Conservation (phyloP, 2,888 invertebrate genomes). For the Microplitis deprimator region DNA sequence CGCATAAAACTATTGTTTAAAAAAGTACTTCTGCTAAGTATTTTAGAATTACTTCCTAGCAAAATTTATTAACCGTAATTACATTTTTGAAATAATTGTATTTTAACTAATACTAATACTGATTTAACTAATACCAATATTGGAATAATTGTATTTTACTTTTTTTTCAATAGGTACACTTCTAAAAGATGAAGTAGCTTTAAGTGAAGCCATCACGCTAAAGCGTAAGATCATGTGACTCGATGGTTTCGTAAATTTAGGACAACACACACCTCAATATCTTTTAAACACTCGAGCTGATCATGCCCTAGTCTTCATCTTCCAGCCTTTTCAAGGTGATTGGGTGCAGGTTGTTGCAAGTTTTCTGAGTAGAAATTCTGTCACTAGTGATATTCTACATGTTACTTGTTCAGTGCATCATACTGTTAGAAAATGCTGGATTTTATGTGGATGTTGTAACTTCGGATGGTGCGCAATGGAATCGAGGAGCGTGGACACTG, state of each 20-base stretch:
- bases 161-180: slow-evolving; percentile 43
- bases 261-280: slow-evolving; percentile 49
- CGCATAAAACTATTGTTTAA: no score
- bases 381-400: slow-evolving; percentile 49
- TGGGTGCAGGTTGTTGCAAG: slow-evolving; percentile 52
- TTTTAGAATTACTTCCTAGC: neutral
- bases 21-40: neutral
- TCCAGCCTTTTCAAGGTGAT: slow-evolving; percentile 51
- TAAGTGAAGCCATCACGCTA: slow-evolving; percentile 49
- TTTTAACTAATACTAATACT: neutral
- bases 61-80: no score
- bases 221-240: slow-evolving; percentile 45
- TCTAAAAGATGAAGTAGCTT: slow-evolving; percentile 53
- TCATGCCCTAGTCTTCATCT: slow-evolving; percentile 57
- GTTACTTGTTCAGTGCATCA: slow-evolving; percentile 53
- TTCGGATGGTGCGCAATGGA: slow-evolving; percentile 56
- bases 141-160: no score
- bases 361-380: slow-evolving; percentile 45
- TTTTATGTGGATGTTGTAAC: slow-evolving; percentile 52
- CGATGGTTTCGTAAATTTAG: slow-evolving; percentile 53
- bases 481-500: slow-evolving; percentile 53
- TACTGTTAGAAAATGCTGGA: slow-evolving; percentile 49
- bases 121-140: neutral
- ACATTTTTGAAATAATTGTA: no score
- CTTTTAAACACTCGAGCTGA: slow-evolving; percentile 48